A percentile compares a stretch with the other conserved stretches of the same genome.
These are phyloP conservation scores for Chelidonichthys spinosus DNA, from an alignment of 2,797 vertebrate species.

Conservation along the genomic window DNA sequence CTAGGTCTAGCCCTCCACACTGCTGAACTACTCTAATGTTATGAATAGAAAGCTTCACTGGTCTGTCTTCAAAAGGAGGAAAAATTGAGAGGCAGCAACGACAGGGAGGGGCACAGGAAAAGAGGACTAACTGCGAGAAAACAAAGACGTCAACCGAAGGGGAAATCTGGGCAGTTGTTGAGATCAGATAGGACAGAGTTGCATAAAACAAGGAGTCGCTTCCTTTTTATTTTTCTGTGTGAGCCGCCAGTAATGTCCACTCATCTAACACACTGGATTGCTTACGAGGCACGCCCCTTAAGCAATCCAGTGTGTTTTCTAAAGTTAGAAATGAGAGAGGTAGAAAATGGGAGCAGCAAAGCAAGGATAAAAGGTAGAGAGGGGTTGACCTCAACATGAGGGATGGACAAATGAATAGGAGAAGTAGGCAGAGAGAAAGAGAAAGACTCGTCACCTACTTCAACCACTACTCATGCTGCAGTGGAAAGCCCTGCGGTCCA, in stretches of 20 bases:
- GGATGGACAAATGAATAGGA: constrained; percentile 70
- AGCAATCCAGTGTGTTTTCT: constrained; percentile 53
- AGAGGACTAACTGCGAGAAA: constrained; percentile 43
- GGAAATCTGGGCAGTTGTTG: constrained; percentile 28
- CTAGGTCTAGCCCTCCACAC: constrained; percentile 62
- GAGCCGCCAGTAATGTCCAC: constrained; percentile 44
- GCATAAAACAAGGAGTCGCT: constrained; percentile 16
- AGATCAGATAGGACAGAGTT: constrained; percentile 48
- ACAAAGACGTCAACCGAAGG: constrained; percentile 52
- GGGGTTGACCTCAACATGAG: constrained; percentile 54
- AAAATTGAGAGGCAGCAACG: constrained; percentile 52
- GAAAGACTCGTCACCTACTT: constrained; percentile 62
- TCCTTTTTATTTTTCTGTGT: constrained; percentile 36
- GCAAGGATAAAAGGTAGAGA: constrained; percentile 74
- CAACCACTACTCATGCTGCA: constrained; percentile 66
- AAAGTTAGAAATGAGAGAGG: constrained; percentile 74
- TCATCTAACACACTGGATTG: constrained; percentile 52
- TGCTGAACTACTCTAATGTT: constrained; percentile 66
- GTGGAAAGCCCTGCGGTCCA: constrained; percentile 76
- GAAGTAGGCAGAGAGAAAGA: constrained; percentile 25
- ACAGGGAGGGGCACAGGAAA: constrained; percentile 36
- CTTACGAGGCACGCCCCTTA: constrained; percentile 58
- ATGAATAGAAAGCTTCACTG: constrained; percentile 73
- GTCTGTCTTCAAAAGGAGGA: constrained; percentile 68
- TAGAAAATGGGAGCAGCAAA: constrained; percentile 77